These are phyloP conservation scores for Anabacerthia variegaticeps DNA, from an alignment of 2,797 vertebrate species.

Conservation along the genomic window DNA sequence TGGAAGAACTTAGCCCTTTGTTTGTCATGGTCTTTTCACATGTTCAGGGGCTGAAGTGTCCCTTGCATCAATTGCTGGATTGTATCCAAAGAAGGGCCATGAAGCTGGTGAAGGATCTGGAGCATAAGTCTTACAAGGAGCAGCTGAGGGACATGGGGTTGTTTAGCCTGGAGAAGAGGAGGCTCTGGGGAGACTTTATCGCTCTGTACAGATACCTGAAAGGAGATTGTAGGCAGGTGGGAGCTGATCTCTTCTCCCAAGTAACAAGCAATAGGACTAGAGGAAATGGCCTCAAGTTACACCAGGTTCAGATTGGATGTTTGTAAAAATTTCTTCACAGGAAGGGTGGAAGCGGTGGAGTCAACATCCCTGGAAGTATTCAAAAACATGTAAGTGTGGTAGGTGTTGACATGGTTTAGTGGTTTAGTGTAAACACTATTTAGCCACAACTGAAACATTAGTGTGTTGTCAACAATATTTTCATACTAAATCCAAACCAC, in stretches of 20 bases:
- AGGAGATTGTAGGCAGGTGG: background rate
- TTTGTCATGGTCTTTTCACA: background rate
- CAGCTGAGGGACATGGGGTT: background rate
- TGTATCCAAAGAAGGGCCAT: rapidly evolving
- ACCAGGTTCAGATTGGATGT: background rate
- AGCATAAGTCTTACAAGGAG: background rate
- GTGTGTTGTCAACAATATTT: background rate
- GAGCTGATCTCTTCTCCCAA: background rate
- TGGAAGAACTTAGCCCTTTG: background rate
- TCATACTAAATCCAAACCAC: background rate
- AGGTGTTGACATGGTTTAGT: background rate
- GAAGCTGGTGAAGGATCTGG: background rate
- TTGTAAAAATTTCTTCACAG: background rate
- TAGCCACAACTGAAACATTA: background rate
- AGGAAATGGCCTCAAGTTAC: background rate
- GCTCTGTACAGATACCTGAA: background rate
- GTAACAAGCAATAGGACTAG: rapidly evolving
- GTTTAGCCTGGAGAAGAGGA: background rate
- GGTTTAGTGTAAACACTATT: background rate
- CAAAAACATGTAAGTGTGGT: rapidly evolving
- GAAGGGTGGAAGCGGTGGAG: background rate
- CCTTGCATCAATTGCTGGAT: background rate
- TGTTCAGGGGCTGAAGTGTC: background rate
- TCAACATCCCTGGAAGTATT: background rate
- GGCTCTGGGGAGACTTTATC: background rate